phyloP scores from a whole-genome alignment of 2,113 vertebrate species.

The Pleuronectes platessa region DNA sequence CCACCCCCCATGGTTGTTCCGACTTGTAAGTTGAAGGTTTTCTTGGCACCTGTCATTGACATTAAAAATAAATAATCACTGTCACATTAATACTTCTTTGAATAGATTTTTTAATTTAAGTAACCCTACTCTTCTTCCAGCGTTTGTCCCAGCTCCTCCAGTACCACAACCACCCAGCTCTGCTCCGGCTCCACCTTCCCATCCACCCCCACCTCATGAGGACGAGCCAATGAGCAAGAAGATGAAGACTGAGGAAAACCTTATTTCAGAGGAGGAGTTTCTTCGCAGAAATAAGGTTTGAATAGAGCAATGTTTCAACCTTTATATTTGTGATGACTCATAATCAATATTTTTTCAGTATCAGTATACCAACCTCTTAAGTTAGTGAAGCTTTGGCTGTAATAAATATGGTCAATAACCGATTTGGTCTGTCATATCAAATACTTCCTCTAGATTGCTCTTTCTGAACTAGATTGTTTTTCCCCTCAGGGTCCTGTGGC shows the following conservation, averaged over 20 bases:
- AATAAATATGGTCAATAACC: not conserved
- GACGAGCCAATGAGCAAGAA: constrained; percentile 96
- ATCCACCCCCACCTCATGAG: constrained; percentile 91
- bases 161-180: constrained; percentile 89
- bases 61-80: not conserved
- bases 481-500: constrained; percentile 90
- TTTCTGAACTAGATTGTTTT: not conserved
- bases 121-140: constrained; percentile 69
- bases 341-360: too few relatives aligned
- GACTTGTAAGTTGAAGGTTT: constrained; percentile 81
- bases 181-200: constrained; percentile 88
- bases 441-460: not conserved
- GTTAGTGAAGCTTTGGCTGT: not conserved
- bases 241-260: constrained; percentile 96
- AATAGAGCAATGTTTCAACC: not conserved
- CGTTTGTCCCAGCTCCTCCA: constrained; percentile 95
- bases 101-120: not conserved
- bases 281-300: constrained; percentile 94
- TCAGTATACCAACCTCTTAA: not conserved
- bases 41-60: not conserved
- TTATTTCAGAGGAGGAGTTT: constrained; percentile 97
- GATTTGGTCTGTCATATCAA: not conserved
- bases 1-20: constrained; percentile 98
- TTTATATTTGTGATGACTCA: not conserved
- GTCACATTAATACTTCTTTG: not conserved